Conservation (phyloP, 2,888 invertebrate species). For the Carterocephalus palaemon region DNA sequence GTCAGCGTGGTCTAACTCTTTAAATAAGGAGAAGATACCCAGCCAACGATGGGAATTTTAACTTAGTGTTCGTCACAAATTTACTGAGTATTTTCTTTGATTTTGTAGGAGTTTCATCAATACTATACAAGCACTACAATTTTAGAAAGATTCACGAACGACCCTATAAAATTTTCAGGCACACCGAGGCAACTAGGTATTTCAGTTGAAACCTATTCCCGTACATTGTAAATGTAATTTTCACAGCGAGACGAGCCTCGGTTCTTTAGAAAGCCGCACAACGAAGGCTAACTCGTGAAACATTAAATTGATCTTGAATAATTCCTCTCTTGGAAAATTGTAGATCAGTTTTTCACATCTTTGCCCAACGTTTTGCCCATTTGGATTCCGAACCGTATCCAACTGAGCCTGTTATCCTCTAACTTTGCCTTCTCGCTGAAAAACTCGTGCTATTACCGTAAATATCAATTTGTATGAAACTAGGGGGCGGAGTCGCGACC, state of each 20-base stretch:
- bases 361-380: conserved; percentile 63
- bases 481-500: conserved; percentile 62
- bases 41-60: too few species aligned
- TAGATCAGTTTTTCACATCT: conserved; percentile 64
- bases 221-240: conserved; percentile 34
- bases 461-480: conserved; percentile 79
- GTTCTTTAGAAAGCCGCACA: conserved; percentile 30
- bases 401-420: conserved; percentile 69
- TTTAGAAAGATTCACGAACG: too few species aligned
- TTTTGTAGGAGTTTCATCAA: too few species aligned
- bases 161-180: conserved; percentile 27
- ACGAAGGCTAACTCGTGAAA: conserved; percentile 49
- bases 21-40: too few species aligned
- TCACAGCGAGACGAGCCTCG: conserved; percentile 10
- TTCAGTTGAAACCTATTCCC: conserved; percentile 24
- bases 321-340: conserved; percentile 55
- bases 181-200: too few species aligned
- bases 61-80: too few species aligned
- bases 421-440: conserved; percentile 69
- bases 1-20: too few species aligned
- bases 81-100: too few species aligned
- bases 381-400: conserved; percentile 64
- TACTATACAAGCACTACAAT: too few species aligned
- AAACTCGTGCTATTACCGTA: conserved; percentile 76
- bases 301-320: conserved; percentile 63